A percentile compares a stretch with the other conserved stretches of the same genome.
Evolutionary conservation across 2,113 vertebrate genomes (phyloP).

Genomic region (Trochalopteron elliotii): DNA sequence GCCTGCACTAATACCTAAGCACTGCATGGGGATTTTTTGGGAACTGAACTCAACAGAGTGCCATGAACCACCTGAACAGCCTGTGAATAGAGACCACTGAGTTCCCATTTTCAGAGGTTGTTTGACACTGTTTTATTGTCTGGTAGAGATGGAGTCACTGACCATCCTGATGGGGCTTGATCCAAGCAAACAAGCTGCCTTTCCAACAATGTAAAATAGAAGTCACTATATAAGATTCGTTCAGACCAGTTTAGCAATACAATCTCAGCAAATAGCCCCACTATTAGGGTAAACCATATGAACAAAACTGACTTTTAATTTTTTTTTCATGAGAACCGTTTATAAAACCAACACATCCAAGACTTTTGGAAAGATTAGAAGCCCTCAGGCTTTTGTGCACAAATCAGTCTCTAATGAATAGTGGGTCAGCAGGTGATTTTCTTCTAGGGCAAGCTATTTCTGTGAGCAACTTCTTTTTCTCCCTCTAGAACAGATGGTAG

Average conservation of each 20-base stretch:
- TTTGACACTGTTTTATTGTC: neutral
- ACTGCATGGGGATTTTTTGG: neutral
- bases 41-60: neutral
- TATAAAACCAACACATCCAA: neutral
- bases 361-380: neutral
- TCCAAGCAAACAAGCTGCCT: neutral
- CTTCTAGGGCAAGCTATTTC: neutral
- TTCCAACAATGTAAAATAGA: neutral
- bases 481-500: neutral
- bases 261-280: neutral
- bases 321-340: neutral
- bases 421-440: constrained; percentile 10
- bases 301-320: neutral
- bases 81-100: neutral
- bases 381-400: neutral
- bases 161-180: neutral
- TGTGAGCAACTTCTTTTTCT: neutral
- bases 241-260: neutral
- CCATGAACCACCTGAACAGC: neutral
- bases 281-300: neutral
- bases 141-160: neutral
- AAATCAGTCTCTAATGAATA: neutral
- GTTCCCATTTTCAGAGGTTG: neutral
- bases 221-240: neutral
- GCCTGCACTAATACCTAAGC: neutral